Base-by-base conservation (phyloP, 2,113 vertebrate genomes). In the Callospermophilus lateralis region DNA sequence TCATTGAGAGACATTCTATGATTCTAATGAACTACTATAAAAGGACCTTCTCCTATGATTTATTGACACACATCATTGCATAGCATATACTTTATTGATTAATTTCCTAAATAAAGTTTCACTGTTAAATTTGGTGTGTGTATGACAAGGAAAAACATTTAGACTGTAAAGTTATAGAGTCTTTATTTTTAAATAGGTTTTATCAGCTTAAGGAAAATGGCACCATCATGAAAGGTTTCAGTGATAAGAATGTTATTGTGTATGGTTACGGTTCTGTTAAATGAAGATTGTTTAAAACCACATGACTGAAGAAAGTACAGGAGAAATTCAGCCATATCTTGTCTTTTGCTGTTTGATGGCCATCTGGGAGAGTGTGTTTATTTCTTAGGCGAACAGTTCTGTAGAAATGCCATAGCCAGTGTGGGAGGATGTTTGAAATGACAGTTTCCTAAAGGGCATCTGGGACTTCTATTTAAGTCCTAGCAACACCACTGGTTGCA, bases 311-410 rank as follows among this genome's bases (percentile, higher is more conserved):
- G 83, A 93, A 89, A 83, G 74, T 72, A 37, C 4, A 39, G 81
- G 81, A 53, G 61, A 86, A 85, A 89, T 93, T 67, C 37, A 73
- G 42, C 67, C 73, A 6, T 88, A 61, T 81, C 95, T 94, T 94
- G 74, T 79, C 88, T 92, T 97, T 90, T 32, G 63, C 83, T 90
- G 22, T 87, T 89, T 78, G 92, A 30, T 90, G 34, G 65, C 89
- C 95, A 34, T 93, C 24, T 81, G 6, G 34, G 63, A 58, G 58
- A 53, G 63, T 61, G 34, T 84, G 34, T 24, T 79, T 94, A 48
- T 90, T 97, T 93, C 42, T 83, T 95, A 61, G 92, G 86, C 45
- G 53, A 63, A 84, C 26, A 80, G 34, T 93, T 89, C 37, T 93
- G 73, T 83, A 96, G 73, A 93, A 89, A 26, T 77, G 51, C 83